Conservation (phyloP, 53 echinoderm and acorn worm genomes). For the Patiria pectinifera region DNA sequence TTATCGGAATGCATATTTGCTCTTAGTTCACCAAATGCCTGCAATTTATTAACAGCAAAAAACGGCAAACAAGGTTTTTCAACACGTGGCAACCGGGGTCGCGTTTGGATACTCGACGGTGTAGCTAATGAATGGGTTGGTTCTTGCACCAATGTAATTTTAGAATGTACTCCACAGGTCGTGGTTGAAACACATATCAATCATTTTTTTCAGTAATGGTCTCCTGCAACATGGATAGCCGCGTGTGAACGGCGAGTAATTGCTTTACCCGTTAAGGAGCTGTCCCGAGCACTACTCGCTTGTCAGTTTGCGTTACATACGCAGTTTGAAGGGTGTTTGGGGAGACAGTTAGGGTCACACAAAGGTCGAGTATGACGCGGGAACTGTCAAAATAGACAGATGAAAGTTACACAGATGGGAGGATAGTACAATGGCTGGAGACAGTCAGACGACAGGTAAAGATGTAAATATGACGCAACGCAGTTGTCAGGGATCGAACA, state of each 20-base stretch:
- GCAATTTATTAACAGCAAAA: neutral
- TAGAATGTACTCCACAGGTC: neutral
- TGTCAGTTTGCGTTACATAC: neutral
- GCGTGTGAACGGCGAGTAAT: neutral
- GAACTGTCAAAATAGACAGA: neutral
- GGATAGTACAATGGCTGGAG: neutral
- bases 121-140: neutral
- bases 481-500: too few relatives aligned
- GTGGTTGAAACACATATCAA: neutral
- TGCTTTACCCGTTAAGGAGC: neutral
- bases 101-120: neutral
- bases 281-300: neutral
- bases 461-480: too few relatives aligned
- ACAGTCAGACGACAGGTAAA: too few relatives aligned
- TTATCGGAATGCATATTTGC: conserved; percentile 16
- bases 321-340: neutral
- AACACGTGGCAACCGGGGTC: neutral
- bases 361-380: neutral
- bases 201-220: neutral
- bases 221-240: neutral
- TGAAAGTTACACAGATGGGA: neutral
- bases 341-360: neutral
- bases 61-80: neutral
- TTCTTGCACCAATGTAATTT: neutral
- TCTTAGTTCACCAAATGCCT: conserved; percentile 1